Conservation (phyloP, 2,113 vertebrate species). For the Coreoperca whiteheadi region DNA sequence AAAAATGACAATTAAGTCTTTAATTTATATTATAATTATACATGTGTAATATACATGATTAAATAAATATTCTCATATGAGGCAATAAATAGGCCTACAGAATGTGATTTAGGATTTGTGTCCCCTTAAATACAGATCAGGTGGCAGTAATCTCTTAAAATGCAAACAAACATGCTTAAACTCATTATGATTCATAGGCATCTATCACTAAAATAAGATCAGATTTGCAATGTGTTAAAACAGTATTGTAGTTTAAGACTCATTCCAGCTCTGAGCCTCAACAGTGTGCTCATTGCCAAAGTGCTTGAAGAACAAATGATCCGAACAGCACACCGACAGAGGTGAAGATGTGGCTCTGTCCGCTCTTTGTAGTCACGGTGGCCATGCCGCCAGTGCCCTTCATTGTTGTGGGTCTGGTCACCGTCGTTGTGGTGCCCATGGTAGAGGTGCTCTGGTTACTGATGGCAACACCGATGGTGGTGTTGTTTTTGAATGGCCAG, state of each 20-base stretch:
- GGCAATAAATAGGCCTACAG: background rate
- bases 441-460: background rate
- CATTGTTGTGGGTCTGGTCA: background rate
- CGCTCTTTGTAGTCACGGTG: background rate
- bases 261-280: background rate
- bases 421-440: background rate
- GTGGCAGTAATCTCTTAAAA: background rate
- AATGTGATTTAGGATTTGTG: background rate
- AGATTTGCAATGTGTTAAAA: background rate
- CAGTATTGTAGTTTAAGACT: background rate
- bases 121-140: background rate
- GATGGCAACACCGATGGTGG: too few relatives aligned
- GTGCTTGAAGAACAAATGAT: slow-evolving; percentile 11
- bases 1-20: too few relatives aligned
- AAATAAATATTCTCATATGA: background rate
- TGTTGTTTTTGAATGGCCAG: accelerated
- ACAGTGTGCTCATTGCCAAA: slow-evolving; percentile 21
- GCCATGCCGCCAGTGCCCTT: accelerated
- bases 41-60: background rate
- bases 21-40: background rate
- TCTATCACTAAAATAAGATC: background rate
- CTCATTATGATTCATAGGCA: background rate
- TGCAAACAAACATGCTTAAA: background rate
- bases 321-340: slow-evolving; percentile 35
- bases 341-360: slow-evolving; percentile 11